Conservation (phyloP, 2,113 vertebrate genomes). For the Carollia perspicillata region DNA sequence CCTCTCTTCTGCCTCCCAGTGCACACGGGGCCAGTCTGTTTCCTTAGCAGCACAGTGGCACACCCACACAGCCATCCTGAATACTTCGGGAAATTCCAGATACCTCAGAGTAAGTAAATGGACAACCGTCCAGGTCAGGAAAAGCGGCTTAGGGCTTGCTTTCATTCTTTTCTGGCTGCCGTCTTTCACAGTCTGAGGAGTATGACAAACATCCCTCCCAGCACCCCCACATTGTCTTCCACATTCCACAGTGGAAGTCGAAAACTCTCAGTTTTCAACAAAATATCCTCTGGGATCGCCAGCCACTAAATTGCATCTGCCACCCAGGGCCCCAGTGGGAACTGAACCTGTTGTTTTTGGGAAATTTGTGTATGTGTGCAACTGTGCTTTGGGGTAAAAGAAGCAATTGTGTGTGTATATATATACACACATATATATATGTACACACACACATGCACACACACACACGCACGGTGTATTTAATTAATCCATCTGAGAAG, state of each 20-base stretch:
- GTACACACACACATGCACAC: no score
- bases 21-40: fast-evolving
- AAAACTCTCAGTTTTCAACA: not conserved
- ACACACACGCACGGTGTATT: not conserved
- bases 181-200: not conserved
- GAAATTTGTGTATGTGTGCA: not conserved
- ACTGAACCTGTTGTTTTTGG: conserved; percentile 43
- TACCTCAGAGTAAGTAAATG: not conserved
- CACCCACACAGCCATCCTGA: not conserved
- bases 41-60: not conserved
- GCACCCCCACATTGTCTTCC: not conserved
- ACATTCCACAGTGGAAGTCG: not conserved
- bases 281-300: conserved; percentile 22
- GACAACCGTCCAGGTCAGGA: not conserved
- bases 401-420: not conserved
- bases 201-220: not conserved
- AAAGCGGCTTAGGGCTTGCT: not conserved
- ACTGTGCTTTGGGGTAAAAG: not conserved
- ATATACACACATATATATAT: no score
- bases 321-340: not conserved
- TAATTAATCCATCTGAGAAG: conserved; percentile 40
- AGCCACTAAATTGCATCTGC: conserved; percentile 28
- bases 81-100: not conserved
- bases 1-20: not conserved
- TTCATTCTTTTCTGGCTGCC: not conserved